Percentiles rank a stretch among this genome's conserved stretches.
Conservation (phyloP, 2,113 vertebrate species). For the Muntiacus reevesi region DNA sequence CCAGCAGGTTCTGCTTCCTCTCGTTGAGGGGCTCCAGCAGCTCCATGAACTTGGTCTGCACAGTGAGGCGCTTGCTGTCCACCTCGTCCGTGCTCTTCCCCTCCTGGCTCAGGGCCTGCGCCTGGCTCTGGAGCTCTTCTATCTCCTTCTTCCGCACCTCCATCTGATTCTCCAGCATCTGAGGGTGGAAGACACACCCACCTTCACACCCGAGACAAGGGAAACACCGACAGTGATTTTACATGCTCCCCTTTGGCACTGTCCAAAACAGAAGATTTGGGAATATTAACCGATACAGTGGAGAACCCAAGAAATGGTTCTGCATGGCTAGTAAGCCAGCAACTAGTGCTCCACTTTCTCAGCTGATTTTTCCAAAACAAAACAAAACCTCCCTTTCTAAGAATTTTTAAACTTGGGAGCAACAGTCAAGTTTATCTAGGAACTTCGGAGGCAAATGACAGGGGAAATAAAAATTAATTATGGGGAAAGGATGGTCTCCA, state of each 20-base stretch:
- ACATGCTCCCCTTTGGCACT: not conserved
- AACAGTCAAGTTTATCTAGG: not conserved
- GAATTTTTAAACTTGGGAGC: not conserved
- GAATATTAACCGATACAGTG: not conserved
- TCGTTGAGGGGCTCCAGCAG: constrained; percentile 89
- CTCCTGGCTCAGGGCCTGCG: constrained; percentile 91
- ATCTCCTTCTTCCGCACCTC: constrained; percentile 96
- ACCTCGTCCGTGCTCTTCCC: constrained; percentile 94
- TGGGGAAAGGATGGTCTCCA: not conserved
- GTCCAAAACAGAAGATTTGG: not conserved
- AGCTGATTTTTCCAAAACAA: not conserved
- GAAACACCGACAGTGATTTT: not conserved
- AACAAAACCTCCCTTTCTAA: not conserved
- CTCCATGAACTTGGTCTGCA: constrained; percentile 92
- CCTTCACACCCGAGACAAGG: not conserved
- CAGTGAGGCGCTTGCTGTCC: constrained; percentile 87
- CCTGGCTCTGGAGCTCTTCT: constrained; percentile 94
- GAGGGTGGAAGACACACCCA: constrained; percentile 13
- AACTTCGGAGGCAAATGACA: not conserved
- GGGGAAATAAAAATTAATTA: not conserved
- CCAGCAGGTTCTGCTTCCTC: constrained; percentile 90
- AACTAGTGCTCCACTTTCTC: not conserved
- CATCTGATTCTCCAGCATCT: constrained; percentile 99
- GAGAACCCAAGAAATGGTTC: not conserved
- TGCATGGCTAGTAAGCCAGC: not conserved